Evolutionary conservation across 2,113 vertebrate species (phyloP).

Genomic region (Mandrillus leucophaeus): DNA sequence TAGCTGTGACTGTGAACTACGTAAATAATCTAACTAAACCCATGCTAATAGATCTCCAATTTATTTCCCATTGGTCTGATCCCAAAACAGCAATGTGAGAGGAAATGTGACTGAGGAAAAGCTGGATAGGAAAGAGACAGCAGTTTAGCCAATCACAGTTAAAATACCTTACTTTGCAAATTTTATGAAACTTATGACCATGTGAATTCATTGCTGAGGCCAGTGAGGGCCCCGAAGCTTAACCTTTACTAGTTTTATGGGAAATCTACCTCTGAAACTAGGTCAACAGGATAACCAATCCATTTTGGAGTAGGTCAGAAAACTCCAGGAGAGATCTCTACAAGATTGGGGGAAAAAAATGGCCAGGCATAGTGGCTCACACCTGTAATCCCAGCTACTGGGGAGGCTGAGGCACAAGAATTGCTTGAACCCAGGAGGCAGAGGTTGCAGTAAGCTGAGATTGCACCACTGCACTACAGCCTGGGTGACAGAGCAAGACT

Average conservation of each 20-base stretch:
- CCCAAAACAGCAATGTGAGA: background rate
- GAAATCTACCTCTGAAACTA: background rate
- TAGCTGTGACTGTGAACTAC: too few relatives aligned
- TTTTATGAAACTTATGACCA: too few relatives aligned
- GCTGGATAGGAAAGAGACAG: background rate
- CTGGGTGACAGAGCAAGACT: too few relatives aligned
- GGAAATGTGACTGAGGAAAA: background rate
- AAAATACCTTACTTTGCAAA: background rate
- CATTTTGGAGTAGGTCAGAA: background rate
- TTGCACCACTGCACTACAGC: too few relatives aligned
- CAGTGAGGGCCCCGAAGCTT: background rate
- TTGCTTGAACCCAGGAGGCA: too few relatives aligned
- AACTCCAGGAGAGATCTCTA: too few relatives aligned
- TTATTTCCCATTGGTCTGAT: background rate
- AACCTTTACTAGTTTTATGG: background rate
- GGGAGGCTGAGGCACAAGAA: too few relatives aligned
- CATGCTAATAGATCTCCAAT: background rate
- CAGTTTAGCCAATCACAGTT: background rate
- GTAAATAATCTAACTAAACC: too few relatives aligned
- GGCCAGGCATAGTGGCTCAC: too few relatives aligned
- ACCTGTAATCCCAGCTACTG: too few relatives aligned
- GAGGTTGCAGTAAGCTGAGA: too few relatives aligned
- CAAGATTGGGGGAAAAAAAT: rapidly evolving
- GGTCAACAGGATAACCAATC: background rate
- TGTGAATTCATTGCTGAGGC: background rate